Base-by-base conservation (phyloP, 2,113 vertebrate species). In the Cavia aperea region DNA sequence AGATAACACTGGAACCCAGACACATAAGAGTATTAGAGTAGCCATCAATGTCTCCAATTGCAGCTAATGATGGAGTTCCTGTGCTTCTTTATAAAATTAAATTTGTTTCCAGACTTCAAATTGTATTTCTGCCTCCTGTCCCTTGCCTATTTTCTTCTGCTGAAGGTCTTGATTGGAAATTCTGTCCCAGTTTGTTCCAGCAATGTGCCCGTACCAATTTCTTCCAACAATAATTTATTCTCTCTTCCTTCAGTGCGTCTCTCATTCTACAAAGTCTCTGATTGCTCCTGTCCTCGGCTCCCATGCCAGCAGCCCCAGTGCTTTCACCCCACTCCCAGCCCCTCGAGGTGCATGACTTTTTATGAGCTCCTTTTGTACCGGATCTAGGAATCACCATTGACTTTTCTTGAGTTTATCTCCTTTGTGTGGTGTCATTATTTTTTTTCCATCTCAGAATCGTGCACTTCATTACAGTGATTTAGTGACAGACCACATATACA, bases 301-400 rank as follows among this genome's bases (percentile, higher is more conserved):
- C 23, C 24, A 8, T 0, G 1, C 56, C 72, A 2, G 60, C 62
- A 26, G 49, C 31, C 46, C 2, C 2, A 0, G 6, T 8, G 13
- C 15, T 0, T 56, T 5, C 12, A 23, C 39, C 23, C 19, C 26
- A 6, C 7, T 31, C 5, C 13, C 33, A 14, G 33, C 4, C 5
- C 62, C 58, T 39, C 7, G 11, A 19, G 58, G 26, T 16, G 5
- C 29, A 1, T 13, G 16, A 26, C 9, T 4, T 79, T 49, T 31
- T 14, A 12, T 68, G 7, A 19, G 9, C 4, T 5, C 33, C 79
- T 63, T 2, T 29, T 33, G 23, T 24, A 14, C n/a, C 65, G n/a
- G 51, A 9, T 31, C 65, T 63, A 9, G 62, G 39, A 51, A 46
- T 31, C 23, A 0, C 5, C 29, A 13, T 13, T 24, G 19, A 5